Evolutionary conservation across 92 coral and sea anemone species (phyloP), one percentile per base, ranked within the genome.

Genomic region (Blastomussa wellsi): DNA sequence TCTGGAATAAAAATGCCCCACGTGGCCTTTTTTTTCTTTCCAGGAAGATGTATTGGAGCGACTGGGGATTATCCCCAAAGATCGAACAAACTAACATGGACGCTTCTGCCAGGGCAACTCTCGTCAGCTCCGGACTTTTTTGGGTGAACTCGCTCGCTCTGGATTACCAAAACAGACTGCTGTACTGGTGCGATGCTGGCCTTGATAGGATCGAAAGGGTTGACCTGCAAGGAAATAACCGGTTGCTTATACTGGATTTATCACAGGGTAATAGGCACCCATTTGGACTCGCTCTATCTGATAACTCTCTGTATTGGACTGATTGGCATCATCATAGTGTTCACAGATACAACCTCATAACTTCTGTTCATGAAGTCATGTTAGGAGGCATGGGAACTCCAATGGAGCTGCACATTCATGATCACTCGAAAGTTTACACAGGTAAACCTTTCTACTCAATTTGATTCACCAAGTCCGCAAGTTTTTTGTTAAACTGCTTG

Each of bases 61-160:
- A 79, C 83, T 93, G 98, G 96, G 98, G 98, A 29, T 19, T 57
- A 35, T 51, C 72, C 7, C 90, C 95, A 19, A 93, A 88, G 86
- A 93, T 95, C 8, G 94, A 90, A 83, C 74, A 92, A 79, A 89
- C 91, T 31, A 71, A 79, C 38, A 82, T 89, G 52, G 96, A 95
- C 64, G 96, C 95, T 29, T 86, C 87, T 11, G 73, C 83, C n/a
- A 64, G 93, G 49, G 39, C 53, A 80, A 78, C 86, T 37, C 65
- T 95, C 55, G 65, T 95, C 48, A 81, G 48, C 11, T 76, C 86
- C 7, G 91, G 91, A 3, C 75, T 95, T 0, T 77, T 75, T 13
- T 95, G 96, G 95, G 95, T 95, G 2, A 95, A 93, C 71, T 92
- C 95, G 42, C 74, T 95, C 26, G 88, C 91, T 10, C 49, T 93